Evolutionary conservation across 2,888 invertebrate species (phyloP).

Genomic region (Ophion slaviceki): DNA sequence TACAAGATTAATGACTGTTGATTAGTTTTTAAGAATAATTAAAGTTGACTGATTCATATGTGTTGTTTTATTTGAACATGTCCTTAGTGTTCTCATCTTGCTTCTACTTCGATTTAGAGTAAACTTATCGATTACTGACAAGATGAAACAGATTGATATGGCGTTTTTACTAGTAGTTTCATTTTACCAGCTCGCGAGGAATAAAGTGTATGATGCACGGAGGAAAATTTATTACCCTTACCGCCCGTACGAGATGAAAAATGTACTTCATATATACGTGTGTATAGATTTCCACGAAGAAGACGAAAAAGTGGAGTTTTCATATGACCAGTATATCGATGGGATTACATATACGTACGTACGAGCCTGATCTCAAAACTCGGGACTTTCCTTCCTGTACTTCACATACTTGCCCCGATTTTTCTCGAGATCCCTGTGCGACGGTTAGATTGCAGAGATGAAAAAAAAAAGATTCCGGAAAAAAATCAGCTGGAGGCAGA

Average conservation of each 20-base stretch:
- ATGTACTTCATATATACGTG: slow-evolving; percentile 4
- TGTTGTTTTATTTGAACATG: no score
- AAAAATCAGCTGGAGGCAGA: slow-evolving; percentile 25
- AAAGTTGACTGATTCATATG: no score
- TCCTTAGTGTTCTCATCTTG: no score
- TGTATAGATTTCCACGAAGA: neutral
- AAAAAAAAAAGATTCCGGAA: slow-evolving; percentile 15
- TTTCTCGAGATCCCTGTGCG: slow-evolving; percentile 42
- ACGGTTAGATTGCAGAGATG: slow-evolving; percentile 25
- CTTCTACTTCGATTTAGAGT: neutral
- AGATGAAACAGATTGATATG: neutral
- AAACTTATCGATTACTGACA: neutral
- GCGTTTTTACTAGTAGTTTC: slow-evolving; percentile 11
- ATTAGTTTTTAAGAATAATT: no score
- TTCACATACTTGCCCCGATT: slow-evolving; percentile 34
- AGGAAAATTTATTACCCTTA: slow-evolving; percentile 32
- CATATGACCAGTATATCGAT: slow-evolving; percentile 57
- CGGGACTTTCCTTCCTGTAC: slow-evolving; percentile 35
- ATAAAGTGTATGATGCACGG: neutral
- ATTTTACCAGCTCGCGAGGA: neutral
- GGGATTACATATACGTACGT: slow-evolving; percentile 12
- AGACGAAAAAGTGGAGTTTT: slow-evolving; percentile 12
- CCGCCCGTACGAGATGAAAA: neutral
- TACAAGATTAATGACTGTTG: no score
- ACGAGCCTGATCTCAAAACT: slow-evolving; percentile 5